Conservation (phyloP, 2,888 invertebrate genomes). For the Leucoptera coffeella region DNA sequence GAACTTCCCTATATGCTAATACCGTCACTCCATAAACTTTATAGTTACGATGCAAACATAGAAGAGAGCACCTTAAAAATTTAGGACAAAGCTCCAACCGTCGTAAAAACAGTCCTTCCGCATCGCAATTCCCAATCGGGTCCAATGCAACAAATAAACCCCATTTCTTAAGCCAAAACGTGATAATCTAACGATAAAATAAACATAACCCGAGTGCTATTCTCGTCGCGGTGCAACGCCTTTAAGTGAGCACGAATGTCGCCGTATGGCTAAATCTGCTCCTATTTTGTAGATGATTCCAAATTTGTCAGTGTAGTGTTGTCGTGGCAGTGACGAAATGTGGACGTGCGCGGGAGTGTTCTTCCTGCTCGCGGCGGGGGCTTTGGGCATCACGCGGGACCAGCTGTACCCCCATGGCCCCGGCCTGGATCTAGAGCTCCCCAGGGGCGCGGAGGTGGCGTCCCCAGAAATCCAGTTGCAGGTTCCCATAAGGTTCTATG, state of each 20-base stretch:
- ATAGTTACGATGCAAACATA: too few relatives aligned
- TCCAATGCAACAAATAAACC: too few relatives aligned
- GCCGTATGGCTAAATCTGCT: constrained; percentile 1
- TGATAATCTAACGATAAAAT: too few relatives aligned
- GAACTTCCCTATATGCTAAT: neutral
- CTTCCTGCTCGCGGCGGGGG: constrained; percentile 17
- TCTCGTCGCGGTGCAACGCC: too few relatives aligned
- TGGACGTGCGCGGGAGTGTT: constrained; percentile 35
- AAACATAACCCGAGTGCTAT: too few relatives aligned
- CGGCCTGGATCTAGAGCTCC: constrained; percentile 47
- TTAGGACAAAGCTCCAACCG: too few relatives aligned
- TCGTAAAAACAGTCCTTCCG: too few relatives aligned
- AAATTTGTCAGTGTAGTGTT: neutral
- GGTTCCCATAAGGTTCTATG: constrained; percentile 76
- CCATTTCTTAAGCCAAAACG: too few relatives aligned
- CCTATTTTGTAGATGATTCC: neutral
- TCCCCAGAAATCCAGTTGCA: constrained; percentile 59
- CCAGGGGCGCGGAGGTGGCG: constrained; percentile 55
- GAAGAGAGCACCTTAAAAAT: too few relatives aligned
- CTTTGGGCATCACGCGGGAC: constrained; percentile 35
- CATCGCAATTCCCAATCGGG: too few relatives aligned
- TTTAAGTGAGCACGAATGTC: too few relatives aligned
- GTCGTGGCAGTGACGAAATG: constrained; percentile 14
- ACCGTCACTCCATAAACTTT: too few relatives aligned
- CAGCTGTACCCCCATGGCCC: constrained; percentile 57